phyloP scores from a whole-genome alignment of 35 echinoderm and acorn worm species.

The Acanthaster planci region DNA sequence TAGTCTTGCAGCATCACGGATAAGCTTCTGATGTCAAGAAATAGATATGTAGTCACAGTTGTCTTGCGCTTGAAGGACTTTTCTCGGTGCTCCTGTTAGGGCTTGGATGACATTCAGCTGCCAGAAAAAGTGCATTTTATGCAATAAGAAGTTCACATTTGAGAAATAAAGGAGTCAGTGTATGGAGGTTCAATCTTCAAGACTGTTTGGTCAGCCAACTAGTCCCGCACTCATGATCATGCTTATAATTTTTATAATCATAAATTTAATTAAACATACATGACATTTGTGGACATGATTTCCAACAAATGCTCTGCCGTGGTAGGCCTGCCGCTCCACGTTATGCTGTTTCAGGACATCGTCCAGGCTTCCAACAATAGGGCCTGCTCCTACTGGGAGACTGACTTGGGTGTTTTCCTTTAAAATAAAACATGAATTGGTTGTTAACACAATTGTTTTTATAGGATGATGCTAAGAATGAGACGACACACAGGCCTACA shows the following conservation, averaged over 20 bases:
- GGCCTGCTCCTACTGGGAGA: not conserved
- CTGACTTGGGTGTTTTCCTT: not conserved
- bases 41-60: not conserved
- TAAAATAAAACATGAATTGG: not conserved
- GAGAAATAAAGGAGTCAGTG: no score
- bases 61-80: not conserved
- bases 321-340: conserved; percentile 59
- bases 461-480: not conserved
- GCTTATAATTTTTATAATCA: no score
- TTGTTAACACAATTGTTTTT: not conserved
- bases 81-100: conserved; percentile 1
- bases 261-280: conserved; percentile 30
- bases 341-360: conserved; percentile 33
- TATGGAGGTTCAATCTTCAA: no score
- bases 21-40: not conserved
- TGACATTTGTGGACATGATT: conserved; percentile 64
- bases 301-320: conserved; percentile 65
- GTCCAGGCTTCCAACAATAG: conserved; percentile 32
- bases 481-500: not conserved
- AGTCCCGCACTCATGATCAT: no score
- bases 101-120: conserved; percentile 12
- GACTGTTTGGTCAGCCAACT: no score
- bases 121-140: not conserved
- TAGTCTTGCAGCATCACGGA: conserved; percentile 1
- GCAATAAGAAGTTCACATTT: no score